A percentile compares a stretch with the other conserved stretches of the same genome.
Conservation (phyloP, 2,113 vertebrate species). For the Elgaria multicarinata region DNA sequence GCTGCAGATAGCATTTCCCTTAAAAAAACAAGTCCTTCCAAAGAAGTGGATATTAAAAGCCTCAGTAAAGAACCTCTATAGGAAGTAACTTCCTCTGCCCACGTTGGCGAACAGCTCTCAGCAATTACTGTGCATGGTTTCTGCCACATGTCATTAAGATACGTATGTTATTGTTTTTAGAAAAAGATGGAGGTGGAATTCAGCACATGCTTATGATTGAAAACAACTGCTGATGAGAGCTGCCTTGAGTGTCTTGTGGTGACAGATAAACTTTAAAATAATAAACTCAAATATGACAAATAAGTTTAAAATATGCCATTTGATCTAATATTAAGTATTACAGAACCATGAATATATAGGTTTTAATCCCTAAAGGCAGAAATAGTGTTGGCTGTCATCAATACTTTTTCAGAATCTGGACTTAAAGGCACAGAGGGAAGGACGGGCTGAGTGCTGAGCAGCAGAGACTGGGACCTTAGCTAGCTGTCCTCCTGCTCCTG, state of each 20-base stretch:
- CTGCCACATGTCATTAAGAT: not conserved
- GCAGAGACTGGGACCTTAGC: no score
- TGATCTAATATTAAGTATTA: not conserved
- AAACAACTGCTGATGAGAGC: not conserved
- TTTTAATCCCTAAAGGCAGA: not conserved
- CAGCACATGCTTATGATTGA: slow-evolving; percentile 3
- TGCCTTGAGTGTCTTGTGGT: not conserved
- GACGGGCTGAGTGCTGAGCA: no score
- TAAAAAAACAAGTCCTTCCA: not conserved
- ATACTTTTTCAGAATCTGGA: not conserved
- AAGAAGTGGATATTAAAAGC: not conserved
- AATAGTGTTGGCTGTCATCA: not conserved
- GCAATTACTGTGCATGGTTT: not conserved
- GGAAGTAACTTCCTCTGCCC: slow-evolving; percentile 1
- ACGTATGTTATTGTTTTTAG: not conserved
- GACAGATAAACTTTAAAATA: not conserved
- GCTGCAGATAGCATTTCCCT: not conserved
- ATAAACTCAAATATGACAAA: not conserved
- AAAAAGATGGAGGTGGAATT: not conserved
- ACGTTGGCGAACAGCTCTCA: not conserved
- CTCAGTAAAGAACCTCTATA: not conserved
- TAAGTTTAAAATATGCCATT: not conserved
- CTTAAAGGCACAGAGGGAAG: not conserved
- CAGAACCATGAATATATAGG: not conserved
- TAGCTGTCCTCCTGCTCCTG: no score